Evolutionary conservation across 2,113 vertebrate genomes (phyloP).

Genomic region (Oreocharis arfaki): DNA sequence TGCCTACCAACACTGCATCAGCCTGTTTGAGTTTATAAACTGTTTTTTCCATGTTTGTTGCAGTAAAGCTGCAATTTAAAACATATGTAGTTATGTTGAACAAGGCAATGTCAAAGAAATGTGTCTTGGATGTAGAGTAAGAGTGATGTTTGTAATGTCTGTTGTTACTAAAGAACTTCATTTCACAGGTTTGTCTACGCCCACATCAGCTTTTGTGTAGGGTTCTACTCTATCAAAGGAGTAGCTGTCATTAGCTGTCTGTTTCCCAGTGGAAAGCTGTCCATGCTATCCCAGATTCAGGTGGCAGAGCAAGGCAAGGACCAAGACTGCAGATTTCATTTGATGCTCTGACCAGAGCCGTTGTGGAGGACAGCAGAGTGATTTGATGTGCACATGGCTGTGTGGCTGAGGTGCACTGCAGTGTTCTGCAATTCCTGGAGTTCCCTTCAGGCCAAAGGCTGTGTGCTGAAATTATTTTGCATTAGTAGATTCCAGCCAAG

Average conservation of each 20-base stretch:
- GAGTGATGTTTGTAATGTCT: not conserved
- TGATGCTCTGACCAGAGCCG: not conserved
- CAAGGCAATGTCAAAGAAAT: not conserved
- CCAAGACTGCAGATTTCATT: not conserved
- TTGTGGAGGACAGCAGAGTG: not conserved
- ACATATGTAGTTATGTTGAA: not conserved
- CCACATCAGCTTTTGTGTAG: not conserved
- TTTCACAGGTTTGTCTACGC: not conserved
- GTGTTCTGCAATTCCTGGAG: not conserved
- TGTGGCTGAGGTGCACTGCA: not conserved
- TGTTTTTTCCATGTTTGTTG: not conserved
- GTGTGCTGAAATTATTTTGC: not conserved
- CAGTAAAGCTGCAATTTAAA: not conserved
- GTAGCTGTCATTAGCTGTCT: not conserved
- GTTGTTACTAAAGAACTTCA: not conserved
- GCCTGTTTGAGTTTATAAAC: not conserved
- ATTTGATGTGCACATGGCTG: not conserved
- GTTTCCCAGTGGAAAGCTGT: not conserved
- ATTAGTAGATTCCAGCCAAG: not conserved
- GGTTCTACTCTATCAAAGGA: not conserved
- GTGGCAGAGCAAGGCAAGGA: not conserved
- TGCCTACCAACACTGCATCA: not conserved
- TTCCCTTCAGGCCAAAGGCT: not conserved
- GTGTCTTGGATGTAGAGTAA: not conserved
- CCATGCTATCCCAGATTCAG: not conserved